phyloP scores from a whole-genome alignment of 2,888 invertebrate genomes.

The Pinctada fucata region DNA sequence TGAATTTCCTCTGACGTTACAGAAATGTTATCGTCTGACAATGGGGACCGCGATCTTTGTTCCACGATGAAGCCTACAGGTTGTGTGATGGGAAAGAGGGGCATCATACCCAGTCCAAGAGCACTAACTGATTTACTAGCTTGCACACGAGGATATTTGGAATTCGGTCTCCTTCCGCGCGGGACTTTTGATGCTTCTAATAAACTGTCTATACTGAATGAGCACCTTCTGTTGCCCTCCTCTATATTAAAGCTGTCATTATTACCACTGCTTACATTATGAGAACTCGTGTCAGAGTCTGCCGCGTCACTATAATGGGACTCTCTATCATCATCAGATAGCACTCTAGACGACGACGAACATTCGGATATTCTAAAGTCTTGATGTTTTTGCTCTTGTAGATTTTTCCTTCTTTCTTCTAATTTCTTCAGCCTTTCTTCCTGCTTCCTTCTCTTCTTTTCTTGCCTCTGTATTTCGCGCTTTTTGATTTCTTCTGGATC shows the following conservation, averaged over 20 bases:
- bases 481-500: slow-evolving; percentile 83
- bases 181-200: slow-evolving; percentile 78
- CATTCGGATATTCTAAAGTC: slow-evolving; percentile 9
- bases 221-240: slow-evolving; percentile 47
- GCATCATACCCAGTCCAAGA: slow-evolving; percentile 72
- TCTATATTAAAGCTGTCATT: slow-evolving; percentile 18
- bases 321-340: slow-evolving; percentile 1
- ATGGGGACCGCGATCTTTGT: slow-evolving; percentile 49
- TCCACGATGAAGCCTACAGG: slow-evolving; percentile 77
- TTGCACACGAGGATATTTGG: slow-evolving; percentile 78
- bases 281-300: not conserved
- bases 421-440: slow-evolving; percentile 85
- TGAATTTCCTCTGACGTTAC: slow-evolving; percentile 26
- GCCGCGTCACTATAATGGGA: not conserved
- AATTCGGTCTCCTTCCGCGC: slow-evolving; percentile 78
- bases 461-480: slow-evolving; percentile 75
- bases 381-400: slow-evolving; percentile 38
- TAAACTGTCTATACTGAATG: slow-evolving; percentile 78
- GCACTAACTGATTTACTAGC: slow-evolving; percentile 78
- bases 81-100: slow-evolving; percentile 78
- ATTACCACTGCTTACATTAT: slow-evolving; percentile 21
- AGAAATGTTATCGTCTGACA: slow-evolving; percentile 29
- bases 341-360: not conserved
- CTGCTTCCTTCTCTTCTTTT: slow-evolving; percentile 89
- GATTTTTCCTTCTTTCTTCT: slow-evolving; percentile 57